Base-by-base conservation (phyloP, 2,797 vertebrate genomes). In the Gallinago solitaria region DNA sequence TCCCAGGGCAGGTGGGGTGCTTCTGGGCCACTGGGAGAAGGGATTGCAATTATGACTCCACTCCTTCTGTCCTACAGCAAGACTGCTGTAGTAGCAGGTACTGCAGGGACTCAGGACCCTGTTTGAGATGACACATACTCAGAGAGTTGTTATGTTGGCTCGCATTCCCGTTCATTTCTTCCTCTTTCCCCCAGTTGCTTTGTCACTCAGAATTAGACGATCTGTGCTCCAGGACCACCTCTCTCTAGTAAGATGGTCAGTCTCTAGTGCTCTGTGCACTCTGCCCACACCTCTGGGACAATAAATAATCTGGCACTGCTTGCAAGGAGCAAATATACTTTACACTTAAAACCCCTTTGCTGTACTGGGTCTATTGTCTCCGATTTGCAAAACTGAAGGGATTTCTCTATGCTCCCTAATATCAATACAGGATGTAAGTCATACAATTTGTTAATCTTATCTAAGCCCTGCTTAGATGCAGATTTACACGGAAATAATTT, bases 151-250 rank as follows among this genome's bases (percentile, higher is more conserved):
- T 4, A 8, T 23, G 9, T 39, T 56, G 53, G 20, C 18, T 59
- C 0, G 0, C 19, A 11, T 69, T 56, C 8, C 20, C 2, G 0
- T 59, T 65, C 8, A 33, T 68, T n/a, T 43, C 68, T 10, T 15
- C 12, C 7, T 35, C n/a, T 70, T 64, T 51, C 12, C 37, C 13
- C 13, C 2, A 16, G 6, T 20, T 63, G 28, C 33, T 93, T 39
- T 63, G 9, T 56, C 20, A 48, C 23, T 69, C 47, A 53, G 56
- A 74, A 45, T 78, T 57, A 79, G 30, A 27, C 3, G 3, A 48
- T 54, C 32, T 65, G 56, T 68, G 33, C 81, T 68, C 1, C 10
- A 88, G 19, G 18, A 64, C 3, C 19, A 57, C 11, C 15, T 74
- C 57, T 74, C 43, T 70, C 33, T 48, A 53, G 24, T 23, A 30